These are phyloP conservation scores for Stratiolaelaps scimitus DNA, from an alignment of 1,140 invertebrate genomes.

Conservation along the genomic window DNA sequence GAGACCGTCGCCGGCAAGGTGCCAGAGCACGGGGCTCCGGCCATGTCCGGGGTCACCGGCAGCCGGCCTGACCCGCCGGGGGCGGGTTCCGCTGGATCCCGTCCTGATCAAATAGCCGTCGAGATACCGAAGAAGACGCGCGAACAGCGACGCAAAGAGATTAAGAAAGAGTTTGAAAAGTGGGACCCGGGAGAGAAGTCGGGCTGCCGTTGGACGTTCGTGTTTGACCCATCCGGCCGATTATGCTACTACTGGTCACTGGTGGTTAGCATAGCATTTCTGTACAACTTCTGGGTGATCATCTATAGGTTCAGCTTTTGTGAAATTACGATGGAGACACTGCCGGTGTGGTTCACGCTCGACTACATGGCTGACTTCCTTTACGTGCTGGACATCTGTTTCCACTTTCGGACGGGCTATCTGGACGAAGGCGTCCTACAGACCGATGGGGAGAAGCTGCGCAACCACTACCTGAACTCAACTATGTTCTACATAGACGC, in stretches of 20 bases:
- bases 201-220: conserved; percentile 72
- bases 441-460: conserved; percentile 78
- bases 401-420: conserved; percentile 93
- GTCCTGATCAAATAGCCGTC: conserved; percentile 38
- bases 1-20: conserved; percentile 41
- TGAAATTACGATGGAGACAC: conserved; percentile 58
- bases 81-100: conserved; percentile 30
- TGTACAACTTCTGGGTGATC: conserved; percentile 98
- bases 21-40: background rate
- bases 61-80: too few species aligned
- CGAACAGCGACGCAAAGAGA: conserved; percentile 47
- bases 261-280: conserved; percentile 90
- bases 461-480: conserved; percentile 95
- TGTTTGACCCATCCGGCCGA: conserved; percentile 52
- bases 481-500: conserved; percentile 98
- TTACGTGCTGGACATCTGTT: conserved; percentile 87
- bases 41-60: too few species aligned
- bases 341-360: conserved; percentile 85
- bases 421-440: conserved; percentile 90
- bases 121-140: conserved; percentile 34
- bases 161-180: conserved; percentile 52
- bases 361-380: conserved; percentile 93
- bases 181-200: conserved; percentile 39
- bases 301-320: conserved; percentile 96
- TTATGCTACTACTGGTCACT: conserved; percentile 92